Percentiles rank a stretch among this genome's conserved stretches.
Evolutionary conservation across 2,797 vertebrate genomes (phyloP).

Genomic region (Pangasius macronema): DNA sequence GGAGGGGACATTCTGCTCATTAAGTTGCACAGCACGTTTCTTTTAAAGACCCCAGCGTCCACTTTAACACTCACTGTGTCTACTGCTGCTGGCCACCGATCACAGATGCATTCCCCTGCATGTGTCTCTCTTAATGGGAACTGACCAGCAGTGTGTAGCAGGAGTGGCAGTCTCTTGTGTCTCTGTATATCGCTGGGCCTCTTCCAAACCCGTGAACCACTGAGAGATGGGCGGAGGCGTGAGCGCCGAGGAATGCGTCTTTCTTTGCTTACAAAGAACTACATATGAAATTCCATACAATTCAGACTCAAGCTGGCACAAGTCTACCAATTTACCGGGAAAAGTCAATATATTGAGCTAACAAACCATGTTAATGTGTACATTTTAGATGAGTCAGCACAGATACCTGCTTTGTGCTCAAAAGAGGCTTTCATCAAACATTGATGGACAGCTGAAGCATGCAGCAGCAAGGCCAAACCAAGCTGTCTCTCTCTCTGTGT

Average conservation of each 20-base stretch:
- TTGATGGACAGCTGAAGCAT: constrained; percentile 54
- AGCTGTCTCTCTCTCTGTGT: background rate
- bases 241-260: background rate
- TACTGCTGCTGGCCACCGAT: constrained; percentile 51
- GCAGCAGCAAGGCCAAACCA: constrained; percentile 47
- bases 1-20: constrained; percentile 47
- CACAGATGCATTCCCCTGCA: constrained; percentile 57
- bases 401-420: constrained; percentile 48
- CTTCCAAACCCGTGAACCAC: constrained; percentile 31
- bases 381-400: constrained; percentile 49
- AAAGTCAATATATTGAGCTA: constrained; percentile 40
- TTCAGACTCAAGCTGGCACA: constrained; percentile 19
- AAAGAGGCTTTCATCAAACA: constrained; percentile 55
- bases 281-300: constrained; percentile 25
- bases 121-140: constrained; percentile 70
- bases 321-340: constrained; percentile 31
- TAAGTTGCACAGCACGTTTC: constrained; percentile 51
- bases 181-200: constrained; percentile 36
- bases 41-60: constrained; percentile 55
- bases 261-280: constrained; percentile 26
- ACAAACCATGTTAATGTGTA: constrained; percentile 38
- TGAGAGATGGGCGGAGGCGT: constrained; percentile 10
- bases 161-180: constrained; percentile 48
- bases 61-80: constrained; percentile 53
- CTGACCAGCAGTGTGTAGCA: constrained; percentile 67